Conservation (phyloP, 2,797 vertebrate species). For the Pseudomugil tenellus region DNA sequence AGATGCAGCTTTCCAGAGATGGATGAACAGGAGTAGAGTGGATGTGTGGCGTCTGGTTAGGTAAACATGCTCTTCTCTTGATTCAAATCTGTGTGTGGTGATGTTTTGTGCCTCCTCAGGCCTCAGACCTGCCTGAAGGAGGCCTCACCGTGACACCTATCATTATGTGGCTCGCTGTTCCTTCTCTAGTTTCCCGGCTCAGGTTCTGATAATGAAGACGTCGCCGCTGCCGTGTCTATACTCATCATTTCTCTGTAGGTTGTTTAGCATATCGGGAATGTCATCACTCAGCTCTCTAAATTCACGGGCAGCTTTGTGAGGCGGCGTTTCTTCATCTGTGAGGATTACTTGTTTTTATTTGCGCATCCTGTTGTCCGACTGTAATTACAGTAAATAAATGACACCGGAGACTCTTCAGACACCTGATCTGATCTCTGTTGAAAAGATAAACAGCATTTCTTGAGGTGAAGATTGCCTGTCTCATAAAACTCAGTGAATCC, state of each 20-base stretch:
- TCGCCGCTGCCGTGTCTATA: constrained; percentile 41
- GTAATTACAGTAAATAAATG: constrained; percentile 54
- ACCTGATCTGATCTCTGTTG: constrained; percentile 20
- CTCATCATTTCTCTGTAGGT: constrained; percentile 35
- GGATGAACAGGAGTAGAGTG: constrained; percentile 14
- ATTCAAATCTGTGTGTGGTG: constrained; percentile 34
- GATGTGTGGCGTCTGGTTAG: too few species aligned
- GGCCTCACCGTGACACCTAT: constrained; percentile 64
- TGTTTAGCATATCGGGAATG: constrained; percentile 48
- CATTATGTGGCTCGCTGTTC: constrained; percentile 71
- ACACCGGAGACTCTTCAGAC: constrained; percentile 11
- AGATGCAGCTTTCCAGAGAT: constrained; percentile 29
- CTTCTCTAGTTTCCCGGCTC: constrained; percentile 66
- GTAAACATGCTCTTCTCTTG: constrained; percentile 32
- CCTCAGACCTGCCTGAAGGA: constrained; percentile 67
- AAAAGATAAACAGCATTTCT: constrained; percentile 25
- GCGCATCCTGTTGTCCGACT: constrained; percentile 28
- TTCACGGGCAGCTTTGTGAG: constrained; percentile 34
- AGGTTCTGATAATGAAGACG: constrained; percentile 60
- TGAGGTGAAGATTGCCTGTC: constrained; percentile 13
- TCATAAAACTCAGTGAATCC: constrained; percentile 14
- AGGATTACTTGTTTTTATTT: constrained; percentile 41
- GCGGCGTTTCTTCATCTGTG: constrained; percentile 26
- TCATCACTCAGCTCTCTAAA: constrained; percentile 53
- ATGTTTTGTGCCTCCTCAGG: constrained; percentile 56